Evolutionary conservation across 2,888 invertebrate species (phyloP), one percentile per base, ranked within the genome.

Genomic region (Ptilodon capucinus): DNA sequence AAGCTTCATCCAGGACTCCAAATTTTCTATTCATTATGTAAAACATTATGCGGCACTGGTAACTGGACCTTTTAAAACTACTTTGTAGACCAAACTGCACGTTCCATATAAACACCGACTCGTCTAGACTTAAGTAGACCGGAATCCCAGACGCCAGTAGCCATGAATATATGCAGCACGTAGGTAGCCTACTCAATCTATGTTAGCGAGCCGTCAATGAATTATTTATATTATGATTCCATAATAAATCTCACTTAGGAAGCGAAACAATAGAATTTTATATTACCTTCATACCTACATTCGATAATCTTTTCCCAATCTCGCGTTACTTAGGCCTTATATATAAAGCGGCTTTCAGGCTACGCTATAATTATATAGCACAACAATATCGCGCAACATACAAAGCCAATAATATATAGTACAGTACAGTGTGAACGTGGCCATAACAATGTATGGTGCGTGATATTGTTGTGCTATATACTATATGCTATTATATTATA

Each of bases 151-250:
- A 19, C 38, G 38, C 38, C 19, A 19, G 8, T 11, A 17, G 36
- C 30, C 42, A 74, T 77, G 68, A 74, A 79, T 81, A 76, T 71
- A 78, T 77, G 67, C 54, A 71, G 40, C 38, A 48, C 40, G 34
- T 46, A 51, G 46, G 30, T 40, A 45, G 46, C 46, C 45, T 57
- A 54, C 48, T 50, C 64, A 57, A 65, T 65, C 48, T 49, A 39
- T 42, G 50, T 64, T 61, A 54, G 49, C 66, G 69, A 70, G 68
- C 65, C 59, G 45, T 69, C 55, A 65, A 71, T 81, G 76, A 80
- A 81, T 80, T 68, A 81, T 81, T 69, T 74, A 81, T 74, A 40
- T 36, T 42, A 44, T 46, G 57, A 59, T 61, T 57, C 54, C 43
- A 48, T 55, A 60, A 70, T 76, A 72, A 75, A 73, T 76, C 69